Conservation (phyloP, 2,113 vertebrate species). For the Amphilophus citrinellus region DNA sequence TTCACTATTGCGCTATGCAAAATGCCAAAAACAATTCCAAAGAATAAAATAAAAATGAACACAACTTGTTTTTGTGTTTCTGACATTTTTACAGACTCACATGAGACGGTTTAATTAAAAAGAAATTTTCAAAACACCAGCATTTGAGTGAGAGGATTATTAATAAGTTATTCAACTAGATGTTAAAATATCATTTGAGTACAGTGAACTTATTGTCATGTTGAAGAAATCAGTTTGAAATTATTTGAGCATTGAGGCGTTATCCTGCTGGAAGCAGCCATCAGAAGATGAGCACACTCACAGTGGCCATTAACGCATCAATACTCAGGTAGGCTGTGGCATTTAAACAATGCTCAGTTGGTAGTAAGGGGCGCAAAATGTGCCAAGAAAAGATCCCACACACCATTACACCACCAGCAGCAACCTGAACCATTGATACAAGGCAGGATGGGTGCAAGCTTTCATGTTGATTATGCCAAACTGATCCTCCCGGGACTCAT, state of each 20-base stretch:
- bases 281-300: no score
- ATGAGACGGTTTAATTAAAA: neutral
- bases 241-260: no score
- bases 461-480: neutral
- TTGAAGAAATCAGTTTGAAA: no score
- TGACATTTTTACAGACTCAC: neutral
- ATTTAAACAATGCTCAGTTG: neutral
- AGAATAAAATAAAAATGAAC: constrained; percentile 63
- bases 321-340: neutral
- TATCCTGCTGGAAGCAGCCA: no score
- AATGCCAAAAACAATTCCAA: constrained; percentile 59
- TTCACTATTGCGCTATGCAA: constrained; percentile 66
- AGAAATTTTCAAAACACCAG: neutral
- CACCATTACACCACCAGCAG: neutral
- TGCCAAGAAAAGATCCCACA: neutral
- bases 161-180: neutral
- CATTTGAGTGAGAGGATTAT: neutral
- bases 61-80: constrained; percentile 24
- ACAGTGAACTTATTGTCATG: no score
- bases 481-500: neutral
- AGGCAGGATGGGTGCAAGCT: neutral
- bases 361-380: neutral
- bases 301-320: neutral
- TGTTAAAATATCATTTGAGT: neutral
- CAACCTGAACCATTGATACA: neutral